Evolutionary conservation across 2,113 vertebrate genomes (phyloP).

Genomic region (Aegithalos caudatus): DNA sequence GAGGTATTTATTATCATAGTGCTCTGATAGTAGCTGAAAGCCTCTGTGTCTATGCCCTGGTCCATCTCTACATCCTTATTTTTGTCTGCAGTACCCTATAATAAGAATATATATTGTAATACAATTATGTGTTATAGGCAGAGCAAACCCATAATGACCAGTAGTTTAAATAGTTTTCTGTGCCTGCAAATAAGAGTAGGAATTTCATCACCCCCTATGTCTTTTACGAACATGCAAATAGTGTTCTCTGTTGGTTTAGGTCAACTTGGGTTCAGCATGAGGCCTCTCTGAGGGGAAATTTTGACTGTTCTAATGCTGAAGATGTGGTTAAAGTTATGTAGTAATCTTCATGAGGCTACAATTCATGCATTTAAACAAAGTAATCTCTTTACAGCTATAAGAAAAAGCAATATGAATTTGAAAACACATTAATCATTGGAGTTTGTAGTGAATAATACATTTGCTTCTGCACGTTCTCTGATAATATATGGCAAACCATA

Average conservation of each 20-base stretch:
- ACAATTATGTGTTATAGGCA: background rate
- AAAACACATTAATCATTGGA: conserved; percentile 30
- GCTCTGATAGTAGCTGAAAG: background rate
- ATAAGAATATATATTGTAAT: background rate
- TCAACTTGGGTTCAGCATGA: background rate
- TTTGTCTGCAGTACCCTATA: background rate
- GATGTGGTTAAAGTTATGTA: conserved; percentile 41
- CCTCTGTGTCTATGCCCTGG: background rate
- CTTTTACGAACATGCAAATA: background rate
- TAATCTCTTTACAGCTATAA: conserved; percentile 26
- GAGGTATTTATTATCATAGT: background rate
- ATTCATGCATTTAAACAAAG: conserved; percentile 20
- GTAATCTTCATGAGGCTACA: conserved; percentile 7
- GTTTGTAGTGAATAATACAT: conserved; percentile 61
- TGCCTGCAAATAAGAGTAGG: background rate
- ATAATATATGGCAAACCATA: background rate
- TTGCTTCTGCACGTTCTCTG: conserved; percentile 34
- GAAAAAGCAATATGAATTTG: conserved; percentile 3
- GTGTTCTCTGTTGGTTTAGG: background rate
- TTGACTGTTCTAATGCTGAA: background rate
- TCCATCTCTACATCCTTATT: background rate
- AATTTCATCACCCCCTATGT: background rate
- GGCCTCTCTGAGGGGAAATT: background rate
- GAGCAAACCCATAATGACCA: background rate
- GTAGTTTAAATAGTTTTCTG: background rate